These are phyloP conservation scores for Euspilapteryx auroguttella DNA, from an alignment of 2,888 invertebrate genomes.

Conservation along the genomic window DNA sequence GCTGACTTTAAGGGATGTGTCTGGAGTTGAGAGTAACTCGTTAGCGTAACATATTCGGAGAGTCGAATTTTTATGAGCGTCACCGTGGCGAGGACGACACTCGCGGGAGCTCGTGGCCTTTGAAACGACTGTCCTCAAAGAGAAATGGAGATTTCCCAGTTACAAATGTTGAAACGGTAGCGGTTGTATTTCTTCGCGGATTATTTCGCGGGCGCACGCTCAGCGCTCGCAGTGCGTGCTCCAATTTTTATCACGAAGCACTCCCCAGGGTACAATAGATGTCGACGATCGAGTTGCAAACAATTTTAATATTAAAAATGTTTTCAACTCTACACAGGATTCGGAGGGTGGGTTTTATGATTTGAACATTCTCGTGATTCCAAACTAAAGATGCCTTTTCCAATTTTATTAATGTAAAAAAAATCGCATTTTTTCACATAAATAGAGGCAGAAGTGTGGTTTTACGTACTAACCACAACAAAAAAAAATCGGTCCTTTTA, in stretches of 20 bases:
- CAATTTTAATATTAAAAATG: no score
- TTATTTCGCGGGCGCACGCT: constrained; percentile 46
- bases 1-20: no score
- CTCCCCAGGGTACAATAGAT: constrained; percentile 29
- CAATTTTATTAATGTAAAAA: no score
- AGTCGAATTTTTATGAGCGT: constrained; percentile 53
- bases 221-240: constrained; percentile 30
- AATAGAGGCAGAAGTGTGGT: no score
- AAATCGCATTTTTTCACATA: no score
- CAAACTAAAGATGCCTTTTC: neutral
- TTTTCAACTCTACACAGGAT: neutral
- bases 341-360: neutral
- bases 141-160: constrained; percentile 55
- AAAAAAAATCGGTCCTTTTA: no score
- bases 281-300: no score
- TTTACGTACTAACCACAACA: no score
- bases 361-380: neutral
- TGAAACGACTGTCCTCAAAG: constrained; percentile 53
- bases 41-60: constrained; percentile 33
- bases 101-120: constrained; percentile 44
- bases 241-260: constrained; percentile 43
- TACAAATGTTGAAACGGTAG: constrained; percentile 53
- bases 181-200: constrained; percentile 50
- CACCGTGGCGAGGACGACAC: constrained; percentile 42
- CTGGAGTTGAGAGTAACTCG: constrained; percentile 24